Base-by-base conservation (phyloP, 2,888 invertebrate genomes). In the Apamea monoglypha region DNA sequence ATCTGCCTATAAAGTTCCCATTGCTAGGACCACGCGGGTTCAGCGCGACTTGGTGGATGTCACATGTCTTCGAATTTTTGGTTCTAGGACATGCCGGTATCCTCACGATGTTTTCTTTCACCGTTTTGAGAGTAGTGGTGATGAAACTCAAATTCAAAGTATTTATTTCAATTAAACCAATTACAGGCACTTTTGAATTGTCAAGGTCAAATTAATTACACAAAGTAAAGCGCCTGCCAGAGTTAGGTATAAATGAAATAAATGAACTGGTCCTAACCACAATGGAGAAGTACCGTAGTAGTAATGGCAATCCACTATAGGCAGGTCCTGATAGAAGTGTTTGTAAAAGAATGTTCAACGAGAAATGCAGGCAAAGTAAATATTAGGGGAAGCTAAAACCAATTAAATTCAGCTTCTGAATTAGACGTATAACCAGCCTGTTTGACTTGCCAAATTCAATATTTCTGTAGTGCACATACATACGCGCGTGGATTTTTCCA, bases 401-500 rank as follows among this genome's bases (percentile, higher is more conserved):
- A 56, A 47, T 18, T 18, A 29, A 47, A 36, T 18, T 47, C 36
- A 25, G 40, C 40, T 40, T 40, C 40, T 40, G 40, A 40, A 40
- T 40, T 53, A 66, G 10, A 25, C 59, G 8, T 40, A 32, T 18
- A 67, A 61, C 40, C 61, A 61, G 59, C 53, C 36, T 29, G 56
- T 73, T 47, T 59, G 36, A 53, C 25, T 66, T 53, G 40, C 66
- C 70, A 25, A 82, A 82, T 76, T 59, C 32, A 68, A 75, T 50
- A 63, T 74, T 50, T 59, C 63, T 32, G 64, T 61, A 36, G 12
- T 21, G 21, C 7, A 68, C 14, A 75, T 66, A 68, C 14, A 75
- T 66, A 32, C 50, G 36, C 56, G 40, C 32, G 25, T 61, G 70
- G 56, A 50, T 75, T 83, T 85, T 77, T 83, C 68, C 74, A 59